Base-by-base conservation (phyloP, 2,113 vertebrate species). In the Aspiorhynchus laticeps region DNA sequence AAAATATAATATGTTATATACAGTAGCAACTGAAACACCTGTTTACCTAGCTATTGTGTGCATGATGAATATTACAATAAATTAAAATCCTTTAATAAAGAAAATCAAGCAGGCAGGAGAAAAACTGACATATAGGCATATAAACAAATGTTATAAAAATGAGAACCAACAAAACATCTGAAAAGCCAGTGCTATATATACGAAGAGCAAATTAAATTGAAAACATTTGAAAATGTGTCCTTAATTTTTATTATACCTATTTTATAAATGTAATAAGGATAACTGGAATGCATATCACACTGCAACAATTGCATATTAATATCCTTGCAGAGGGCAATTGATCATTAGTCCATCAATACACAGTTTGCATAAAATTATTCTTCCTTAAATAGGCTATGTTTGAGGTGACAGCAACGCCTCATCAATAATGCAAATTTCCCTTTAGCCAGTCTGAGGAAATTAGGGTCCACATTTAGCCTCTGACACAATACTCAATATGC, bases 311-410 rank as follows among this genome's bases (percentile, higher is more conserved):
- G 97, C 96, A 97, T 98, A 97, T 97, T 97, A 98, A 97, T 95
- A 96, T 96, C 81, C 82, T 96, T 95, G 95, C 95, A 92, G 93
- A 94, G 94, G 94, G 95, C 96, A 96, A 98, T 98, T 97, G 97
- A 98, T 98, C 97, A 97, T 97, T 96, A 96, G 93, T 90, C 93
- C 95, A 95, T 99, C 98, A 94, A 99, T 99, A 99, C 94, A 93
- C 96, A 94, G 96, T 99, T 97, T 98, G 95, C 98, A 99, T 99
- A 97, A 97, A 97, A 96, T 97, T 96, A 96, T 98, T 97, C 93
- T 94, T 94, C 24, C 95, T 97, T 97, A 97, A 98, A 97, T 95
- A 95, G 95, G 96, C 96, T 93, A 92, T 94, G 95, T 97, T 96
- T 97, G 93, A 96, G 96, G 96, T 98, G 97, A 97, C 96, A 96